These are phyloP conservation scores for Pimpla rufipes DNA, from an alignment of 2,888 invertebrate species.

Conservation along the genomic window DNA sequence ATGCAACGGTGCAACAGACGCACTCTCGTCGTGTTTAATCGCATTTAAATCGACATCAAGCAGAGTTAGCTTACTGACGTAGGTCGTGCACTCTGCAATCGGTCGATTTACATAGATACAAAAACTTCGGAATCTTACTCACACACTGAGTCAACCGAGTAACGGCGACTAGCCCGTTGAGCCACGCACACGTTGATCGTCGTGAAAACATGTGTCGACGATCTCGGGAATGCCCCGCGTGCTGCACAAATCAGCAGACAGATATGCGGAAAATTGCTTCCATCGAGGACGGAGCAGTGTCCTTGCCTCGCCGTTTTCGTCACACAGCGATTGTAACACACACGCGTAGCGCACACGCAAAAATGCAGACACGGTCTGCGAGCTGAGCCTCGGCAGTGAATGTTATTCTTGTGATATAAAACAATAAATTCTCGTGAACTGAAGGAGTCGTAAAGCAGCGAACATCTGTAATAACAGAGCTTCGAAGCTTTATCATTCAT, in stretches of 20 bases:
- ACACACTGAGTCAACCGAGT: not conserved
- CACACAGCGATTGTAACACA: conserved; percentile 7
- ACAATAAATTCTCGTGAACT: conserved; percentile 1
- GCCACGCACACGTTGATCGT: conserved; percentile 14
- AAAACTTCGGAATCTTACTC: not conserved
- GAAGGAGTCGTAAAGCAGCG: conserved; percentile 1
- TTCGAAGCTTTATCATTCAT: conserved; percentile 13
- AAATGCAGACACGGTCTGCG: not conserved
- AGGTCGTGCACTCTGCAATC: not conserved
- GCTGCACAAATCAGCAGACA: not conserved
- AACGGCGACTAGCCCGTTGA: not conserved
- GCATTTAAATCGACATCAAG: conserved; percentile 1
- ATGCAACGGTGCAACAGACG: not conserved
- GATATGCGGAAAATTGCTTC: conserved; percentile 24
- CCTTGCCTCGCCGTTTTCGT: conserved; percentile 15
- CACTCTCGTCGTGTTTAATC: not conserved
- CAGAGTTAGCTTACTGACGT: not conserved
- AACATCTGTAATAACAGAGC: not conserved
- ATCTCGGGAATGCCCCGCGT: conserved; percentile 36
- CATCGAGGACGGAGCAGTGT: conserved; percentile 1
- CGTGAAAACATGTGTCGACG: conserved; percentile 6
- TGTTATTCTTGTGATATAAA: conserved; percentile 24
- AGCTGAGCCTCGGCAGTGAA: not conserved
- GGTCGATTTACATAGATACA: conserved; percentile 9
- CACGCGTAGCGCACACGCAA: not conserved